Evolutionary conservation across 2,113 vertebrate species (phyloP), one percentile per base, ranked within the genome.

Genomic region (Lathamus discolor): DNA sequence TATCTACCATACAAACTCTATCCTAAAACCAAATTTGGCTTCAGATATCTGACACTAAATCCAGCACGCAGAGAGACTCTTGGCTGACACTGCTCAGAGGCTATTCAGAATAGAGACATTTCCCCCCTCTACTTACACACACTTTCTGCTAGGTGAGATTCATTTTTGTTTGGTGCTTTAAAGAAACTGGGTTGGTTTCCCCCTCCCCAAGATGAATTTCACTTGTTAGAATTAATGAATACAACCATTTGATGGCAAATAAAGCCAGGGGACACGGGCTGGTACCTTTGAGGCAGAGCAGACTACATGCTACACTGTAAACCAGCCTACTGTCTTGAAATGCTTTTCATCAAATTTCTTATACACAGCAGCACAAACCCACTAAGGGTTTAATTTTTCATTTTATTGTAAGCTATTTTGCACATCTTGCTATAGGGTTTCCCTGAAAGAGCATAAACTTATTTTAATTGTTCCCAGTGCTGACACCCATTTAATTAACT

Each of bases 401-500:
- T 92, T 93, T 93, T 52, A 86, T 74, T 90, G 79, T 92, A 67
- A 83, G 79, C 92, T 94, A 75, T 88, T 95, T 90, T 92, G 80
- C 72, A 92, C 76, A 81, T 90, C 83, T 94, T 95, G 79, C 95
- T 96, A 93, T 90, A 94, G 88, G 90, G 83, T 94, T 94, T 94
- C 90, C 85, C 94, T 80, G 67, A 61, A 94, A 96, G 79, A 81
- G 73, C 88, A 94, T 90, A 96, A 93, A 95, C 88, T 88, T 82
- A 59, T 91, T 95, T 95, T 96, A 96, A 96, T 96, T 93, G 95
- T 95, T 95, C 96, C 95, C 95, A 92, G 69, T 69, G 90, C 88
- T 94, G 90, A 94, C 83, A 82, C 73, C n/a, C 80, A 86, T 92
- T 96, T 95, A 97, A 97, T 96, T 97, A 96, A 96, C 94, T 3